Evolutionary conservation across 53 echinoderm and acorn worm species (phyloP), one percentile per base, ranked within the genome.

Genomic region (Mesocentrotus franciscanus): DNA sequence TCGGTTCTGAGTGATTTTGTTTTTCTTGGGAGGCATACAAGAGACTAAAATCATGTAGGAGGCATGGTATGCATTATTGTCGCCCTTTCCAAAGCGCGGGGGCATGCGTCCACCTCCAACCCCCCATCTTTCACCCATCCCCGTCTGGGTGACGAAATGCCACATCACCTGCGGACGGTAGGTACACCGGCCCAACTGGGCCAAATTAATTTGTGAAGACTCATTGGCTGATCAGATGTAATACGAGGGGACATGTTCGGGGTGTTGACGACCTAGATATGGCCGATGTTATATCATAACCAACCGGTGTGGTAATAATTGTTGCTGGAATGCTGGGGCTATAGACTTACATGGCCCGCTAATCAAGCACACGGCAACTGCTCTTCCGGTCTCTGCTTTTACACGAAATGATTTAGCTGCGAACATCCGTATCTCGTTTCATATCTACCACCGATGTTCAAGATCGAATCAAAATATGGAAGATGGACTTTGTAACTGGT

Each of bases 161-260:
- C 81, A 20, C 81, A 42, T 81, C 81, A 81, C 36, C 76, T 81
- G 42, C 6, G 15, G 33, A 12, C 34, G 39, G 58, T 56, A 27
- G 56, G 58, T 32, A 91, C 39, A 22, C 91, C n/a, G 27, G 68
- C n/a, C 71, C 92, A 92, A 92, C 74, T 92, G 92, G 92, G 92
- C 75, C 92, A 74, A 92, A 92, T 92, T 92, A 92, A 92, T 92
- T 92, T 72, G 71, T 34, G 92, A 62, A 35, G 91, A 91, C 91
- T 91, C 66, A 91, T 66, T 33, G 91, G 91, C 33, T 32, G 91
- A 91, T 91, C 91, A 66, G 9, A 66, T 91, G 66, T 91, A 66
- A 91, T 91, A 59, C 35, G 64, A 91, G 91, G 91, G 91, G 91
- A 91, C 91, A 66, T 61, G 91, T 64, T 91, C 27, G 36, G 91